Evolutionary conservation across 2,888 invertebrate species (phyloP).

Genomic region (Doris montereyensis): DNA sequence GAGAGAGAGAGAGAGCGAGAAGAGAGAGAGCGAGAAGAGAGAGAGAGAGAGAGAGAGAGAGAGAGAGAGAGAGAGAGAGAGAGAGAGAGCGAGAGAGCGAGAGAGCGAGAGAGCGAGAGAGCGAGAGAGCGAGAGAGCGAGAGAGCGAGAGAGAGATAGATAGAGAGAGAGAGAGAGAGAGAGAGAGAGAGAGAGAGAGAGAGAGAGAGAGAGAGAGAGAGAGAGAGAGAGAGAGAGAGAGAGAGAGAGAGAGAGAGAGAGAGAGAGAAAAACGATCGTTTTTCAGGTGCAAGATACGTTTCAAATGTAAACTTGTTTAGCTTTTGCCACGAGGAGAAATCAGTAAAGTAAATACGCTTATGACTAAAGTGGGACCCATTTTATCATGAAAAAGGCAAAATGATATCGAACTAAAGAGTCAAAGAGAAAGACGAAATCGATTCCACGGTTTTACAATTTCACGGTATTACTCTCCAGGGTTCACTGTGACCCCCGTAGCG

Average conservation of each 20-base stretch:
- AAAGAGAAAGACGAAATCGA: too few species aligned
- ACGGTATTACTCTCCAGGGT: too few species aligned
- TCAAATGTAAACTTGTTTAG: too few species aligned
- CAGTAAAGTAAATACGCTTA: too few species aligned
- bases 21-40: neutral
- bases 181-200: neutral
- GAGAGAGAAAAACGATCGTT: too few species aligned
- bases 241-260: neutral
- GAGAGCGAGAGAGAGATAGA: neutral
- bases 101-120: neutral
- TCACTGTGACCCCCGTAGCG: too few species aligned
- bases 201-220: neutral
- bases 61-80: neutral
- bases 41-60: neutral
- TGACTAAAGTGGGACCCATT: too few species aligned
- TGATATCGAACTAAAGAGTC: too few species aligned
- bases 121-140: neutral
- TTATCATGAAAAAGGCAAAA: too few species aligned
- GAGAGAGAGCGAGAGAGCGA: neutral
- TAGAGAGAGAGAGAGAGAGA: neutral
- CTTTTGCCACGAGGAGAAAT: too few species aligned
- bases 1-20: neutral
- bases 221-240: neutral
- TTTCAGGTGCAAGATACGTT: too few species aligned
- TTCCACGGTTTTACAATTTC: too few species aligned